phyloP scores from a whole-genome alignment of 1,140 invertebrate species.

The Tachypleus tridentatus region DNA sequence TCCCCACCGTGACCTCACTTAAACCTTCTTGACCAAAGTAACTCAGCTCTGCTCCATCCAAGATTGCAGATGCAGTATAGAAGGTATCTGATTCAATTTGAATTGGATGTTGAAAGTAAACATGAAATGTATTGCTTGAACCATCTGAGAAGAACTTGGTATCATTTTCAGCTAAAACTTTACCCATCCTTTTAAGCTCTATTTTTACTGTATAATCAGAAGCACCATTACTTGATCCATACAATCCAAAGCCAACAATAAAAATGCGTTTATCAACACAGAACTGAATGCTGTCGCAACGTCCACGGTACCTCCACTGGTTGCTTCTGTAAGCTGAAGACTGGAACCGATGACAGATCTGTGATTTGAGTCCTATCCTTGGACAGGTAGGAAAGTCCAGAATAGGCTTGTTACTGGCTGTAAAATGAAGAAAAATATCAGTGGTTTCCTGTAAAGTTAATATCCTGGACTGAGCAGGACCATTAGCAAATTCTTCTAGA shows the following conservation, averaged over 20 bases:
- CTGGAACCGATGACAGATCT: conserved; percentile 87
- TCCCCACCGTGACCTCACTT: conserved; percentile 78
- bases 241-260: conserved; percentile 80
- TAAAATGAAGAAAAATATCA: conserved; percentile 71
- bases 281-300: conserved; percentile 86
- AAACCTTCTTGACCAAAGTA: conserved; percentile 92
- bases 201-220: conserved; percentile 84
- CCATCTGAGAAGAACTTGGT: conserved; percentile 89
- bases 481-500: conserved; percentile 80
- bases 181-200: conserved; percentile 70
- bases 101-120: conserved; percentile 84
- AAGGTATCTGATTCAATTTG: conserved; percentile 69
- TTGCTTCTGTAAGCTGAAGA: conserved; percentile 92
- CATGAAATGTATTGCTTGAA: conserved; percentile 83
- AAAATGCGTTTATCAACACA: conserved; percentile 84
- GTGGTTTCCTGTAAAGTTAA: conserved; percentile 79
- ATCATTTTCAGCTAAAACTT: conserved; percentile 73
- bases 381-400: conserved; percentile 66
- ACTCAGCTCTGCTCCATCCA: conserved; percentile 80
- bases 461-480: conserved; percentile 74
- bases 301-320: conserved; percentile 81
- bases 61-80: conserved; percentile 76
- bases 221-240: conserved; percentile 80
- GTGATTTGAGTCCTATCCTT: conserved; percentile 71
- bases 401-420: conserved; percentile 51